phyloP scores from a whole-genome alignment of 2,797 vertebrate genomes.

The Anolis apletophallus region DNA sequence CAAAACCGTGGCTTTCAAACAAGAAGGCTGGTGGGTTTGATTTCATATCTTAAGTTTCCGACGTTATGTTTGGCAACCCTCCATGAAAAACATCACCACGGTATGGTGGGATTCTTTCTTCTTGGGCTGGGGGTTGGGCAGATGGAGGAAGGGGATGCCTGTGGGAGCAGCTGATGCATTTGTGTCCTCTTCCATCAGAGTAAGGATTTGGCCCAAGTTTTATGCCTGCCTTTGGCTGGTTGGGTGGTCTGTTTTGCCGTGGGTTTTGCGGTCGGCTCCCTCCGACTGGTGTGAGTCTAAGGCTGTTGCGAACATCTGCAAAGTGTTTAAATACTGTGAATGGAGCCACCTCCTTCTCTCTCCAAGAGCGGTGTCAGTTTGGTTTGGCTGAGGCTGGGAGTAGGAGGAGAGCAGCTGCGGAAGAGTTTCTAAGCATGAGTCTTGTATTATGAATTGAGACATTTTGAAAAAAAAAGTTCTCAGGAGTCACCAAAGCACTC shows the following conservation, averaged over 20 bases:
- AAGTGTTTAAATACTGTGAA: slow-evolving; percentile 63
- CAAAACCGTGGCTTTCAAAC: neutral
- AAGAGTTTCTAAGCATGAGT: too few relatives aligned
- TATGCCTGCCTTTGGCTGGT: slow-evolving; percentile 42
- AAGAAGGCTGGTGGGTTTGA: rapidly evolving
- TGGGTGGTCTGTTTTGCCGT: slow-evolving; percentile 58
- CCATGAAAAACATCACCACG: neutral
- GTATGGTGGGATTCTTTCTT: neutral
- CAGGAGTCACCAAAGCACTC: neutral
- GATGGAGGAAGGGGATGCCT: too few relatives aligned
- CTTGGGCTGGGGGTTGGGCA: neutral
- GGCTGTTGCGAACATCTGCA: slow-evolving; percentile 68
- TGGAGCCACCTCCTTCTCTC: slow-evolving; percentile 34
- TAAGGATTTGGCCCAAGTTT: neutral
- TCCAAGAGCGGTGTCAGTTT: rapidly evolving
- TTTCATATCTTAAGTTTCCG: neutral
- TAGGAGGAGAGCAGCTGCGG: rapidly evolving
- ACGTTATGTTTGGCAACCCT: slow-evolving; percentile 3
- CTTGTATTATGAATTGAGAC: too few relatives aligned
- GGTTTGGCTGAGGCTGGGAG: slow-evolving; percentile 48
- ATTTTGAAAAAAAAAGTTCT: neutral
- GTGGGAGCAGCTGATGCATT: neutral
- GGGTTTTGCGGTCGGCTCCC: slow-evolving; percentile 50
- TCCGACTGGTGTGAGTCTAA: slow-evolving; percentile 43
- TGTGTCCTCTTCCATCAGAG: neutral